Evolutionary conservation across 2,113 vertebrate genomes (phyloP), one percentile per base, ranked within the genome.

Genomic region (Hepsetus odoe): DNA sequence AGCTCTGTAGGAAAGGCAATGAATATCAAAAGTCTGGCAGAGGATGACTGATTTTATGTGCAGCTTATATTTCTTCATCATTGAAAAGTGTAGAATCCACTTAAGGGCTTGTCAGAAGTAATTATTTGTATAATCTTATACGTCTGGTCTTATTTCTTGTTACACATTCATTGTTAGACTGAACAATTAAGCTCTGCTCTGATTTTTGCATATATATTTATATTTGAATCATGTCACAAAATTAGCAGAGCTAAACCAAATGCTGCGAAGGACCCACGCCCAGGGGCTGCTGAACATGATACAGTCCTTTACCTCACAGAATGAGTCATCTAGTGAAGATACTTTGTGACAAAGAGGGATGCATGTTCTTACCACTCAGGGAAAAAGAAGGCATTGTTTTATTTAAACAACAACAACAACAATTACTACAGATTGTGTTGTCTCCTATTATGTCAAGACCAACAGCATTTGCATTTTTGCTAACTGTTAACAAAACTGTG

Each of bases 401-500:
- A 16, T 14, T 12, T 12, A 67, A 42, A 28, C 32, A 76, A 4
- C 2, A 14, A 66, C 8, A 24, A 55, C 44, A 46, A 53, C 46
- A 49, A 49, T 49, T 18, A 49, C n/a, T 24, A 55, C 51, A 24
- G n/a, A 53, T n/a, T 3, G 6, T 10, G 11, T 55, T 55, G n/a
- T 55, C 51, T 55, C 22, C n/a, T 22, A 22, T 55, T 55, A 55
- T 10, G 51, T 55, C 51, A 20, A 84, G 82, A 83, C 79, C 81
- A 86, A 87, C 81, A 74, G 80, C 75, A 88, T 87, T 89, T 86
- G 82, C 83, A 87, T 89, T 83, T 85, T 88, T 82, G 82, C 85
- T 86, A 90, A 81, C 87, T 90, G 88, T 89, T 83, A 89, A 82
- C 82, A 85, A 91, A 90, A 86, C 88, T 90, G 88, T 86, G 86